Percentiles rank a stretch among this genome's conserved stretches.
These are phyloP conservation scores for Caenorhabditis drosophilae DNA, from an alignment of 2,888 invertebrate genomes.

Conservation along the genomic window DNA sequence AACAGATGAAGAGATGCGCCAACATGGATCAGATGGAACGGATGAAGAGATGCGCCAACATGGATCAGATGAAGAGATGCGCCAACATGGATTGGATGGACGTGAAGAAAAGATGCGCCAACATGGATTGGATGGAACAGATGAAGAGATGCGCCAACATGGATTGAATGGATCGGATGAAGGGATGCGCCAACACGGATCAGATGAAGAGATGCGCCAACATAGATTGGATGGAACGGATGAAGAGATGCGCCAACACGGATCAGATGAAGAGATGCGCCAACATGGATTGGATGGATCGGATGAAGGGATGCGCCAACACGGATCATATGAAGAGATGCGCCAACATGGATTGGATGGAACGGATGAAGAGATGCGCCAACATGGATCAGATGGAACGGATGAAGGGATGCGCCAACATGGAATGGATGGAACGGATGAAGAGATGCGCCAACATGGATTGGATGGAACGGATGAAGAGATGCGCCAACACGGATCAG, in stretches of 20 bases:
- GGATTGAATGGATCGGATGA: neutral
- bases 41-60: constrained; percentile 2
- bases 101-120: neutral
- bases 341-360: neutral
- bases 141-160: neutral
- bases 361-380: neutral
- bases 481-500: neutral
- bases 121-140: neutral
- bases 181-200: neutral
- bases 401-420: neutral
- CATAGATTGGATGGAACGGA: neutral
- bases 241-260: constrained; percentile 3
- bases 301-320: constrained; percentile 1
- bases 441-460: neutral
- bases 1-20: constrained; percentile 1
- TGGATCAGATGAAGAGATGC: neutral
- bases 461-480: neutral
- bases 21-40: neutral
- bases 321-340: neutral
- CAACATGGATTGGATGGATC: constrained; percentile 1
- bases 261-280: constrained; percentile 2
- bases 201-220: neutral
- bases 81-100: neutral
- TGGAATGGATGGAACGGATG: neutral
- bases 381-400: neutral